Percentiles rank a stretch among this genome's conserved stretches.
These are phyloP conservation scores for Pseudoatta argentina DNA, from an alignment of 1,140 invertebrate species.

Conservation along the genomic window DNA sequence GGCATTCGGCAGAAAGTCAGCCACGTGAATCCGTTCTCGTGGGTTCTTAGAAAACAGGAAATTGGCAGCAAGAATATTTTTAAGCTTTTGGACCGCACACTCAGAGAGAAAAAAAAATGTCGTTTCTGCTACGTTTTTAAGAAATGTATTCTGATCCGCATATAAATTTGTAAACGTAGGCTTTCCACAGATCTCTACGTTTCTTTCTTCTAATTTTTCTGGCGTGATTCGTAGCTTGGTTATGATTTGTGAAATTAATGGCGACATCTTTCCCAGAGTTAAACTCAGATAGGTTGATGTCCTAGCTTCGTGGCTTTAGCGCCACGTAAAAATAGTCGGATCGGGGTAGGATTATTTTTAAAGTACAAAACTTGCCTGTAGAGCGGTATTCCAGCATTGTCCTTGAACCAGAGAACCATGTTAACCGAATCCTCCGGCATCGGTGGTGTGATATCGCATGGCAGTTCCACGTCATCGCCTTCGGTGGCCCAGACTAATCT, in stretches of 20 bases:
- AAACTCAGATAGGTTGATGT: slow-evolving; percentile 8
- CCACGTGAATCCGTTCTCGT: slow-evolving; percentile 7
- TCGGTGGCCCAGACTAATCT: slow-evolving; percentile 91
- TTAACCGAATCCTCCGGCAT: slow-evolving; percentile 90
- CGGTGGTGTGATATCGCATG: slow-evolving; percentile 93
- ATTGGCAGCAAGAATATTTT: slow-evolving; percentile 33
- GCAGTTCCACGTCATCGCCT: slow-evolving; percentile 91
- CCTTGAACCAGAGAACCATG: slow-evolving; percentile 95
- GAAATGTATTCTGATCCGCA: not conserved
- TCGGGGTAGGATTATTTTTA: slow-evolving; percentile 27
- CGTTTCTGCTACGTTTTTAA: not conserved
- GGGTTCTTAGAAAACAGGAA: slow-evolving; percentile 30
- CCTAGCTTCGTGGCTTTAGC: not conserved
- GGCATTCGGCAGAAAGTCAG: slow-evolving; percentile 34
- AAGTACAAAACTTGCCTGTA: slow-evolving; percentile 90
- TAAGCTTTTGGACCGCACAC: not conserved
- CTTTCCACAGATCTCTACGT: not conserved
- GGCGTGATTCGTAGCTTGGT: not conserved
- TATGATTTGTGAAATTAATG: slow-evolving; percentile 7
- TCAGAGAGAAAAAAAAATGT: not conserved
- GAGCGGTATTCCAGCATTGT: slow-evolving; percentile 92
- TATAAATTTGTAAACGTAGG: slow-evolving; percentile 26
- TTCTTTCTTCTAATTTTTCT: slow-evolving; percentile 13
- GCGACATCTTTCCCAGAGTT: slow-evolving; percentile 1
- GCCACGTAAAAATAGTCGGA: slow-evolving; percentile 31